Conservation (phyloP, 2,797 vertebrate species). For the Aldrovandia affinis region DNA sequence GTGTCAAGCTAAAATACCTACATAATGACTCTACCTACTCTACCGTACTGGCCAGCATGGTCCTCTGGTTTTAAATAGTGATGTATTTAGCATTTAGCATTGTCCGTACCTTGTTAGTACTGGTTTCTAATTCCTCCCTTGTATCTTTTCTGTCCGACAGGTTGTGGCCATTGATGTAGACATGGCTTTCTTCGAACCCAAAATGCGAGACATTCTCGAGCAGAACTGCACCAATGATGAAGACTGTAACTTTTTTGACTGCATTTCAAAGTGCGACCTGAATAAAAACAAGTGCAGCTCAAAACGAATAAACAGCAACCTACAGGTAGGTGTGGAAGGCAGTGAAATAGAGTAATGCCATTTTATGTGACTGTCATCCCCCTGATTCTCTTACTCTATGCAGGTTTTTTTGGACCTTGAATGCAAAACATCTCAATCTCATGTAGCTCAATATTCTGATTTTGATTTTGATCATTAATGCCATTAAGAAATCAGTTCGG, state of each 20-base stretch:
- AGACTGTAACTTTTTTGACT: conserved; percentile 97
- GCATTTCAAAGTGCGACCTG: conserved; percentile 85
- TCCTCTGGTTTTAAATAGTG: not conserved
- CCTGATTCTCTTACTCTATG: not conserved
- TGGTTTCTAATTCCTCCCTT: not conserved
- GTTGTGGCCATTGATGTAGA: conserved; percentile 97
- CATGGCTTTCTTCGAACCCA: conserved; percentile 98
- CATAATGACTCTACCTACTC: no score
- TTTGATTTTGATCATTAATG: conserved; percentile 15
- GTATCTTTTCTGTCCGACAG: conserved; percentile 65
- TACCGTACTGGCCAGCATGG: no score
- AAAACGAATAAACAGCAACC: conserved; percentile 86
- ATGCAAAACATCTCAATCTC: not conserved
- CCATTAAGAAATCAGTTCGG: no score
- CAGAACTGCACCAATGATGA: conserved; percentile 92
- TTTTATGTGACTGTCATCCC: not conserved
- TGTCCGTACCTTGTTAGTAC: not conserved
- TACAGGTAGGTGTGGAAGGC: conserved; percentile 81
- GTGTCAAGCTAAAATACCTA: not conserved
- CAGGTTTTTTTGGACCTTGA: not conserved
- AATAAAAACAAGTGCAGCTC: conserved; percentile 78
- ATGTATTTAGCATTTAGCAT: not conserved
- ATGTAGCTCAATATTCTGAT: not conserved
- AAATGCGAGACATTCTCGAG: conserved; percentile 93
- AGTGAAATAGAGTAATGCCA: not conserved